phyloP scores from a whole-genome alignment of 1,140 invertebrate genomes.

The Saccostrea cuccullata region DNA sequence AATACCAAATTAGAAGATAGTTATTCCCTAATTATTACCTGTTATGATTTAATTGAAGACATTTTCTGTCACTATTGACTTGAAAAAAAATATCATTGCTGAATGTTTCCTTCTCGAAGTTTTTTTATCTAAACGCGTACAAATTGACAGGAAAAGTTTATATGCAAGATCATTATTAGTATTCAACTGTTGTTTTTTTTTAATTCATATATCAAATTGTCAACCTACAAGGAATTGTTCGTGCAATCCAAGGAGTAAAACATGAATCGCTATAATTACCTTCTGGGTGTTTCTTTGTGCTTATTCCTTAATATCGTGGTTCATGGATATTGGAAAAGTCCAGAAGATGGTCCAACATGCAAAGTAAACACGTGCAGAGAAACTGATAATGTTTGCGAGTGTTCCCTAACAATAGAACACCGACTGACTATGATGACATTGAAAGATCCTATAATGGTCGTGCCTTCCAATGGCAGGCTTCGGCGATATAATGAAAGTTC shows the following conservation, averaged over 20 bases:
- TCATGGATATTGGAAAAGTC: neutral
- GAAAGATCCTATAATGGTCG: conserved; percentile 37
- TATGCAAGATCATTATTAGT: too few relatives aligned
- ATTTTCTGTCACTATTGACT: too few relatives aligned
- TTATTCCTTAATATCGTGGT: neutral
- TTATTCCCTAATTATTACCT: too few relatives aligned
- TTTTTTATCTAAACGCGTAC: too few relatives aligned
- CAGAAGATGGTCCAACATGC: conserved; percentile 6
- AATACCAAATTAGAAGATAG: too few relatives aligned
- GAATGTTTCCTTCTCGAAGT: too few relatives aligned
- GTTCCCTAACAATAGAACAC: conserved; percentile 57
- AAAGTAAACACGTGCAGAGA: neutral
- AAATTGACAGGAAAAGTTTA: too few relatives aligned
- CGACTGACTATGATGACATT: conserved; percentile 51
- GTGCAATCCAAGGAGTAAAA: neutral
- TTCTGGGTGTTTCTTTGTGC: neutral
- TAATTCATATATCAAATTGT: too few relatives aligned
- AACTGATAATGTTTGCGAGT: conserved; percentile 54
- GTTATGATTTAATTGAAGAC: too few relatives aligned
- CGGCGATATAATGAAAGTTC: conserved; percentile 50
- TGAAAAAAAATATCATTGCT: too few relatives aligned
- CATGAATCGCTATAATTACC: neutral
- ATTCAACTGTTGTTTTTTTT: too few relatives aligned
- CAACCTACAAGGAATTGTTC: too few relatives aligned
- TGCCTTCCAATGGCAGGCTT: conserved; percentile 50